These are phyloP conservation scores for Lottia gigantea DNA, from an alignment of 2,888 invertebrate species.

Conservation along the genomic window DNA sequence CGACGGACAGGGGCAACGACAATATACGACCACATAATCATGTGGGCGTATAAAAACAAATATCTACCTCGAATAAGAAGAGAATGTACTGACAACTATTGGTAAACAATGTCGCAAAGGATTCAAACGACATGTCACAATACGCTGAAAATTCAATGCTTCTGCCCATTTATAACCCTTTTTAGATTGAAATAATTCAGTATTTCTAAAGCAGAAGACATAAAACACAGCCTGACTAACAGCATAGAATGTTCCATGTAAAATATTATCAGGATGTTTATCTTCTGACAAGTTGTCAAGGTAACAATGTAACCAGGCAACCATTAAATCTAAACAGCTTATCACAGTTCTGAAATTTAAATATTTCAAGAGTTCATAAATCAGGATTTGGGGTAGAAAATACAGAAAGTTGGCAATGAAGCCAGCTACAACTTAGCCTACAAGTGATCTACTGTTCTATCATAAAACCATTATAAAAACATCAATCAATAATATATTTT, in stretches of 20 bases:
- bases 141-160: slow-evolving; percentile 83
- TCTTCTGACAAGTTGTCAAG: slow-evolving; percentile 73
- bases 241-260: slow-evolving; percentile 90
- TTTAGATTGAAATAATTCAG: slow-evolving; percentile 80
- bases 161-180: slow-evolving; percentile 83
- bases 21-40: no score
- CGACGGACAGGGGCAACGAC: no score
- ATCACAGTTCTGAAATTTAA: slow-evolving; percentile 74
- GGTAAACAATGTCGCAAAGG: slow-evolving; percentile 83
- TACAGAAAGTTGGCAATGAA: no score
- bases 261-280: slow-evolving; percentile 74
- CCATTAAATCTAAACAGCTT: slow-evolving; percentile 77
- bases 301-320: slow-evolving; percentile 87
- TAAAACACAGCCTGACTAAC: slow-evolving; percentile 94
- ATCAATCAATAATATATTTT: neutral
- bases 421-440: no score
- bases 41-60: no score
- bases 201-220: slow-evolving; percentile 88
- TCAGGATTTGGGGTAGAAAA: no score
- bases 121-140: slow-evolving; percentile 88
- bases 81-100: slow-evolving; percentile 67
- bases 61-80: slow-evolving; percentile 66
- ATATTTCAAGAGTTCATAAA: no score
- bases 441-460: no score
- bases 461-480: no score